Evolutionary conservation across 2,797 vertebrate species (phyloP), one percentile per base, ranked within the genome.

Genomic region (Lacerta bilineata): DNA sequence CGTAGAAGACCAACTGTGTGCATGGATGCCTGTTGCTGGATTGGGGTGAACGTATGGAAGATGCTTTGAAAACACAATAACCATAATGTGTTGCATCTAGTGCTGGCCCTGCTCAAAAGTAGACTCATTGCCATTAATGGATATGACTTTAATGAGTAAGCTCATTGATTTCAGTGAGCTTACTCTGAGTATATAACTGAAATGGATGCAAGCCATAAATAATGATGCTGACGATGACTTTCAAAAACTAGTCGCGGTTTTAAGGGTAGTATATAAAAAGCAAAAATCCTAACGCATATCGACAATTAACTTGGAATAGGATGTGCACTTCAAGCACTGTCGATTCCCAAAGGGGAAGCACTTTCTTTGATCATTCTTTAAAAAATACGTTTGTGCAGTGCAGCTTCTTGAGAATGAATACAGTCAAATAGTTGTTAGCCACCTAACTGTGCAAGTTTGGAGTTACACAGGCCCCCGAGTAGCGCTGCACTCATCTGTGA

Each of bases 261-360:
- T n/a, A 75, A 18, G 18, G 23, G 74, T 25, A 10, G 36, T 75
- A 41, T 7, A 69, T 76, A 76, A 25, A 43, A 39, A 25, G 13
- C 74, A 77, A 13, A 46, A 39, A 27, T 27, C 23, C 23, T 9
- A 78, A 50, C 4, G 1, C 27, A 4, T 78, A 50, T 50, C 3
- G 46, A 25, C 27, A 43, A 10, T 29, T 46, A 46, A 78, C 76
- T 50, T 78, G 8, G 4, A n/a, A 78, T 27, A 78, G 13, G 27
- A 5, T n/a, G 25, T 8, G 10, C 15, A 25, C 43, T 82, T 43
- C 7, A 8, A 41, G 61, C 61, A 66, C 25, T 27, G 27, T 41
- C 61, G 66, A 59, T 68, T 68, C 66, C 90, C 84, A 82, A 81
- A 1, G 29, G 5, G 76, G 87, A 43, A 85, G 85, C 90, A 8